Evolutionary conservation across 1,140 invertebrate species (phyloP).

Genomic region (Drosophila pseudoananassae): DNA sequence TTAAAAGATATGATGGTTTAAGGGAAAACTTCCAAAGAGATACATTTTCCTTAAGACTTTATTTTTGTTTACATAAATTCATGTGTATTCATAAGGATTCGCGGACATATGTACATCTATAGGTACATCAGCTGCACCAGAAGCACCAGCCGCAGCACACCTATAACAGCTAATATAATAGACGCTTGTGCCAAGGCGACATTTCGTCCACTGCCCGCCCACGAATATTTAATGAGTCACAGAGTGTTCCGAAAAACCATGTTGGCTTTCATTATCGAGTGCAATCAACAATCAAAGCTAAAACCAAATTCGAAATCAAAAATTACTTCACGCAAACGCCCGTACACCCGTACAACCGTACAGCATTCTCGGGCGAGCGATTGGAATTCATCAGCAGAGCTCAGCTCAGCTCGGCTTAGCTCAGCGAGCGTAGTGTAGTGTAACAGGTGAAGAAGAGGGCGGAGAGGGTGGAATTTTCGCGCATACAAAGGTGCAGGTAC

Average conservation of each 20-base stretch:
- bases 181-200: slow-evolving; percentile 32
- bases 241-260: slow-evolving; percentile 28
- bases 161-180: background rate
- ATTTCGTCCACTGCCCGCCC: slow-evolving; percentile 33
- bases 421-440: slow-evolving; percentile 44
- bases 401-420: slow-evolving; percentile 32
- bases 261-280: slow-evolving; percentile 24
- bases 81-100: slow-evolving; percentile 22
- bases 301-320: slow-evolving; percentile 23
- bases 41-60: background rate
- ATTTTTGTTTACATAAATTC: slow-evolving; percentile 25
- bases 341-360: slow-evolving; percentile 16
- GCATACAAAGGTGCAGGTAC: slow-evolving; percentile 50
- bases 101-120: background rate
- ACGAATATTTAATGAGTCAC: slow-evolving; percentile 39
- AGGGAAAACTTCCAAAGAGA: background rate
- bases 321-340: slow-evolving; percentile 41
- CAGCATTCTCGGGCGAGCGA: slow-evolving; percentile 23
- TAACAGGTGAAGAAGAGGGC: slow-evolving; percentile 74
- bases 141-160: slow-evolving; percentile 5
- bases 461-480: slow-evolving; percentile 58
- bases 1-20: too few species aligned
- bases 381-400: slow-evolving; percentile 27
- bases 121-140: slow-evolving; percentile 6
- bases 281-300: slow-evolving; percentile 17